A percentile compares a stretch with the other conserved stretches of the same genome.
phyloP scores from a whole-genome alignment of 2,888 invertebrate genomes.

The Conus canariensis region DNA sequence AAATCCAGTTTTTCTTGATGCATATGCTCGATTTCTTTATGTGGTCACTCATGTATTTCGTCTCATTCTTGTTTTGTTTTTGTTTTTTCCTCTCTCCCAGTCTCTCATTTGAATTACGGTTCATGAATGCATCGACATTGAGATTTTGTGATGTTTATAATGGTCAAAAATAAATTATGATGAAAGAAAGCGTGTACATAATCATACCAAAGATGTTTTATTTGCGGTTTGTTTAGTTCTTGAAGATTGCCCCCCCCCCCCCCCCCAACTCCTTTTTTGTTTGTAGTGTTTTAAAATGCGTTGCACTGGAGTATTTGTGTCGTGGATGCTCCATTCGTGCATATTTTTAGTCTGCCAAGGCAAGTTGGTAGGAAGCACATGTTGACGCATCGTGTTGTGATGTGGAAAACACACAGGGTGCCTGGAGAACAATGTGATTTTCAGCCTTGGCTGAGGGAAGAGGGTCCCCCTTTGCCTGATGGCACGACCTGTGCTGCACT shows the following conservation, averaged over 20 bases:
- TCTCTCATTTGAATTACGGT: background rate
- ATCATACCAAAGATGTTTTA: conserved; percentile 6
- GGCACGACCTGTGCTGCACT: too few species aligned
- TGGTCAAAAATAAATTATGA: background rate
- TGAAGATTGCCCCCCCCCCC: background rate
- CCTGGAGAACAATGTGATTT: too few species aligned
- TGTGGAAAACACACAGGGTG: too few species aligned
- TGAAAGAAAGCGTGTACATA: background rate
- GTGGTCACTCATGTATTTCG: too few species aligned
- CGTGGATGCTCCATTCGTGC: background rate
- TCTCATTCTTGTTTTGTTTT: background rate
- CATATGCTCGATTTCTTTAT: too few species aligned
- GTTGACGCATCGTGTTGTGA: too few species aligned
- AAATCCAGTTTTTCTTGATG: too few species aligned
- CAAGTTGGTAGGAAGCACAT: too few species aligned
- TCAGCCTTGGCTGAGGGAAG: too few species aligned
- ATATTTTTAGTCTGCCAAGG: background rate
- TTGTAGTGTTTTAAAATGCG: too few species aligned
- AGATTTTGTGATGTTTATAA: background rate
- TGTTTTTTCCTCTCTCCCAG: too few species aligned
- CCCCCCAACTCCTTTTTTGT: background rate
- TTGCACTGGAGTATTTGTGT: background rate
- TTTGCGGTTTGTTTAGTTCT: background rate
- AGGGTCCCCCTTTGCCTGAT: too few species aligned
- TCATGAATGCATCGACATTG: background rate